phyloP scores from a whole-genome alignment of 1,140 invertebrate species.

The Penaeus japonicus region DNA sequence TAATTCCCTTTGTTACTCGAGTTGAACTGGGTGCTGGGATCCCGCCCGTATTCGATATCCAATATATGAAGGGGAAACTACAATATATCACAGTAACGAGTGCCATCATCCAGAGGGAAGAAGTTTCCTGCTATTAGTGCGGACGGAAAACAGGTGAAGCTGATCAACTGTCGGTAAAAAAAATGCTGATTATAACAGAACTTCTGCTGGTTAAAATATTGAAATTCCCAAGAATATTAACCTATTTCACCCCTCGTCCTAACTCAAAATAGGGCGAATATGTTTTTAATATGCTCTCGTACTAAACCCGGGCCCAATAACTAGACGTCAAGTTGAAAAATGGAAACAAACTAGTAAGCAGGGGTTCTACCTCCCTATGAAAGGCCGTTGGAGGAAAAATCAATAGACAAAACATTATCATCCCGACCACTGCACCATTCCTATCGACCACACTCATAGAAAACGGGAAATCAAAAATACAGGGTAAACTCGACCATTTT shows the following conservation, averaged over 20 bases:
- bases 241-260: too few species aligned
- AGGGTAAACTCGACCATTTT: background rate
- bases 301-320: too few species aligned
- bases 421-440: constrained; percentile 24
- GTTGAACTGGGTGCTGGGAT: background rate
- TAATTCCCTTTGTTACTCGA: constrained; percentile 11
- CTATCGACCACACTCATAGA: constrained; percentile 38
- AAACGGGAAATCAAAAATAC: constrained; percentile 32
- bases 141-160: too few species aligned
- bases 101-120: background rate
- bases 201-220: too few species aligned
- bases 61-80: background rate
- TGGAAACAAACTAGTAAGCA: too few species aligned
- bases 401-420: constrained; percentile 48
- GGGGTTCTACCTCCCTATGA: constrained; percentile 9
- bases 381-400: constrained; percentile 37
- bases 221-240: too few species aligned
- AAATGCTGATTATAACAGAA: too few species aligned
- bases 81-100: constrained; percentile 10
- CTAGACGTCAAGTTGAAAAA: too few species aligned
- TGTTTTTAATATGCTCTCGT: too few species aligned
- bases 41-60: background rate
- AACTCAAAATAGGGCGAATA: too few species aligned
- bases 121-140: too few species aligned
- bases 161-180: too few species aligned